A percentile compares a stretch with the other conserved stretches of the same genome.
Evolutionary conservation across 2,113 vertebrate species (phyloP).

Genomic region (Brachyhypopomus gauderio): DNA sequence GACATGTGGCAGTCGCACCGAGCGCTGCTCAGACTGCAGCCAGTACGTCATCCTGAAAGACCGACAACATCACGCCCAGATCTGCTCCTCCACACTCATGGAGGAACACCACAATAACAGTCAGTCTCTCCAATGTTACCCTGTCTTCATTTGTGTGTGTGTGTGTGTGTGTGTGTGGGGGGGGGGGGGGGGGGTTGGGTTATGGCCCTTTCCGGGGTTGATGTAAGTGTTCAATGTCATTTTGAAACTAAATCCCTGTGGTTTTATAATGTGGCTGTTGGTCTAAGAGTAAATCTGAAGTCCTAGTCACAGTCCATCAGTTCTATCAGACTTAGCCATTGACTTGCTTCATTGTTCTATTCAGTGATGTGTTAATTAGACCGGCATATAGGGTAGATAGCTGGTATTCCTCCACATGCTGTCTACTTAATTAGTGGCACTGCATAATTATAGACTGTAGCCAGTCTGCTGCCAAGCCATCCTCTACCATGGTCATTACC

Average conservation of each 20-base stretch:
- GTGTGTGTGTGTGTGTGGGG: not conserved
- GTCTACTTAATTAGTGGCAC: no score
- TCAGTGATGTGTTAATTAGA: not conserved
- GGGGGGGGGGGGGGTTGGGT: not conserved
- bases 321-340: not conserved
- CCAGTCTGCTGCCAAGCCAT: no score
- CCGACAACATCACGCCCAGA: conserved; percentile 59
- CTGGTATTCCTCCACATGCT: no score
- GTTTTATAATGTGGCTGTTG: not conserved
- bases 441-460: no score
- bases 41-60: conserved; percentile 68
- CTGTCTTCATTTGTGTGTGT: not conserved
- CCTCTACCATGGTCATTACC: no score
- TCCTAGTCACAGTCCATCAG: not conserved
- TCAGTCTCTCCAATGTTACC: not conserved
- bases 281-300: not conserved
- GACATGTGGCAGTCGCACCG: conserved; percentile 71
- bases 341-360: not conserved
- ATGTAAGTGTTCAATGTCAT: not conserved
- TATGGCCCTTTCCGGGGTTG: not conserved
- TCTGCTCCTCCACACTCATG: conserved; percentile 51
- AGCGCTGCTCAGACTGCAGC: conserved; percentile 71
- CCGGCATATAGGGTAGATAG: not conserved
- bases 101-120: not conserved
- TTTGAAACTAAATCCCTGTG: not conserved